phyloP scores from a whole-genome alignment of 2,888 invertebrate genomes.

The Cheilosia scutellata region DNA sequence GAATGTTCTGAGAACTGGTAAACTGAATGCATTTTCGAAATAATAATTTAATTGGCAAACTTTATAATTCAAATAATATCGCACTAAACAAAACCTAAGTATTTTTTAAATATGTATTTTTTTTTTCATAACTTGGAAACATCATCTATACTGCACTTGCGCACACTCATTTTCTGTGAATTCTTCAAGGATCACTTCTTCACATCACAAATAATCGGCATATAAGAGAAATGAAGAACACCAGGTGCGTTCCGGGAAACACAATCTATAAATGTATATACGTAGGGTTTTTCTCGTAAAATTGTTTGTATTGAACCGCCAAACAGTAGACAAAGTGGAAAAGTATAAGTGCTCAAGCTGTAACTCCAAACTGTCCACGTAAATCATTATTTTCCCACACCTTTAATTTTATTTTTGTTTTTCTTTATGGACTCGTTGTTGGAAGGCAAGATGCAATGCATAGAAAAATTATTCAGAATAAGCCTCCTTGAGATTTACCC shows the following conservation, averaged over 20 bases:
- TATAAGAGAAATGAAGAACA: constrained; percentile 24
- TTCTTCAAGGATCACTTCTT: constrained; percentile 31
- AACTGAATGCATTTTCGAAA: too few relatives aligned
- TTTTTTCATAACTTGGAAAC: too few relatives aligned
- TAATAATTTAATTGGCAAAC: too few relatives aligned
- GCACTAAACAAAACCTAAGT: too few relatives aligned
- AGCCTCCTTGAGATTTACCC: constrained; percentile 6
- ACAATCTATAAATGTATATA: constrained; percentile 10
- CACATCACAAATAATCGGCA: constrained; percentile 7
- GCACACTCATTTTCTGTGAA: constrained; percentile 10
- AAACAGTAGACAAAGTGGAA: neutral
- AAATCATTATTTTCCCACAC: constrained; percentile 24
- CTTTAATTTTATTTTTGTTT: constrained; percentile 8
- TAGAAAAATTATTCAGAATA: neutral
- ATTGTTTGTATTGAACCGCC: constrained; percentile 4
- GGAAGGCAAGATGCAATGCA: neutral
- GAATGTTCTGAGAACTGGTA: too few relatives aligned
- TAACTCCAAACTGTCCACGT: neutral
- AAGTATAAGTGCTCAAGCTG: constrained; percentile 33
- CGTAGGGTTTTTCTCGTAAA: neutral
- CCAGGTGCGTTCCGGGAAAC: constrained; percentile 64
- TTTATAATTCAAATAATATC: too few relatives aligned
- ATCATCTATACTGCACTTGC: neutral
- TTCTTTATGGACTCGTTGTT: neutral
- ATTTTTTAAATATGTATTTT: too few relatives aligned